Evolutionary conservation across 2,888 invertebrate genomes (phyloP).

Genomic region (Drosophila helvetica): DNA sequence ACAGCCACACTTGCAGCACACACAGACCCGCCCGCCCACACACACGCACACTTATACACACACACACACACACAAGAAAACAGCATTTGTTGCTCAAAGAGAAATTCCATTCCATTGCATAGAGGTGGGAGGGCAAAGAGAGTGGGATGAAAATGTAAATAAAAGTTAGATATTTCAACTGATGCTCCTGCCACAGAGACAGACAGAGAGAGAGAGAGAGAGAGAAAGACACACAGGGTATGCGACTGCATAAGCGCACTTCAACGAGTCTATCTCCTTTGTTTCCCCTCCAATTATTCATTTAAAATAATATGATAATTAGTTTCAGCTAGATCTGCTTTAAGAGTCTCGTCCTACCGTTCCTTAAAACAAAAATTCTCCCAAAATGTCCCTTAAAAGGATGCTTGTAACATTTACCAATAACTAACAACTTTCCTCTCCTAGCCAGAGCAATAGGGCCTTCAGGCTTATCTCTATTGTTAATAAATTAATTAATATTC

Average conservation of each 20-base stretch:
- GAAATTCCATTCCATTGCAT: conserved; percentile 37
- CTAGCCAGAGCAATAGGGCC: no score
- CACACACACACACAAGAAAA: conserved; percentile 2
- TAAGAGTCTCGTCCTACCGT: no score
- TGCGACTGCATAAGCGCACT: neutral
- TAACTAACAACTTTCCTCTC: no score
- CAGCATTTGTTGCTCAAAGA: conserved; percentile 50
- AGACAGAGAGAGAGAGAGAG: no score
- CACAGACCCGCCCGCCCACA: conserved; percentile 11
- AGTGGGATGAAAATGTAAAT: conserved; percentile 42
- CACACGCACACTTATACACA: conserved; percentile 11
- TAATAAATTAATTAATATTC: no score
- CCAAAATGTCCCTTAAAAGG: no score
- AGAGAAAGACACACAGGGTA: neutral
- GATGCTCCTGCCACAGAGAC: conserved; percentile 5
- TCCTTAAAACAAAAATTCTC: no score
- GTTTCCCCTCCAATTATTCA: no score
- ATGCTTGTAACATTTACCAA: no score
- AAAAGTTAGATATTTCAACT: conserved; percentile 49
- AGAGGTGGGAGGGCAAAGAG: neutral
- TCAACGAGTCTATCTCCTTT: neutral
- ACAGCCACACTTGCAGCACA: conserved; percentile 7
- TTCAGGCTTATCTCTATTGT: no score
- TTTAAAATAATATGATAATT: no score
- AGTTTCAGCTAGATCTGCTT: no score